These are phyloP conservation scores for Zaprionus capensis DNA, from an alignment of 1,140 invertebrate genomes.

Conservation along the genomic window DNA sequence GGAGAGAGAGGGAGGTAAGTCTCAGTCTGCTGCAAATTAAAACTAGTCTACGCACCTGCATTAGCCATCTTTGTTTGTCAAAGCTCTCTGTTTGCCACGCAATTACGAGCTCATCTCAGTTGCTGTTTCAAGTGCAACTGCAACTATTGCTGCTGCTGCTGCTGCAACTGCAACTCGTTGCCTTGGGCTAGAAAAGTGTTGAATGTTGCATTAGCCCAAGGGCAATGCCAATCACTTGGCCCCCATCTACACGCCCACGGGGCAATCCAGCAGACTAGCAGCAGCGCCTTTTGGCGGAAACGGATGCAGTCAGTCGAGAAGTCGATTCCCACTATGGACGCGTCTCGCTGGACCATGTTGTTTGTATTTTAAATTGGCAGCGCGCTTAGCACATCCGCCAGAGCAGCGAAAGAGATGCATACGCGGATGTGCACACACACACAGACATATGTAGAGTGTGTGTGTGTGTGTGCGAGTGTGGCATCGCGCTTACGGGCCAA, in stretches of 20 bases:
- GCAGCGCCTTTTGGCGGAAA: constrained; percentile 51
- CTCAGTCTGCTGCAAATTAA: not conserved
- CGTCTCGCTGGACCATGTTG: constrained; percentile 61
- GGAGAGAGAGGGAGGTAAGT: too few relatives aligned
- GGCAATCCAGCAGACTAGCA: constrained; percentile 4
- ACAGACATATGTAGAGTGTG: not conserved
- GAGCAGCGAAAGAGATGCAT: constrained; percentile 29
- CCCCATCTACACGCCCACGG: not conserved
- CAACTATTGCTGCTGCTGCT: not conserved
- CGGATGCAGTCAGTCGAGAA: constrained; percentile 68
- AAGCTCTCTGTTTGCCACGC: constrained; percentile 8
- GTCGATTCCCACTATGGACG: constrained; percentile 48
- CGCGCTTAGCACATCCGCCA: constrained; percentile 79
- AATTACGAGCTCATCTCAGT: constrained; percentile 37
- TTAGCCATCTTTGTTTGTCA: constrained; percentile 11
- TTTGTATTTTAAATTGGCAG: constrained; percentile 80
- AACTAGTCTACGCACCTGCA: constrained; percentile 2
- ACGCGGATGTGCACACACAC: constrained; percentile 1
- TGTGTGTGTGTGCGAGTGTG: constrained; percentile 5
- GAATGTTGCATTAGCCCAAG: constrained; percentile 61
- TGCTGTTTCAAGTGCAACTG: constrained; percentile 26
- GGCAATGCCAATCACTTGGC: constrained; percentile 59
- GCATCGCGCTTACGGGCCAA: constrained; percentile 57
- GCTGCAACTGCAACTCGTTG: constrained; percentile 22
- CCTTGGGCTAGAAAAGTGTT: constrained; percentile 52